Base-by-base conservation (phyloP, 2,797 vertebrate genomes). In the Cuculus canorus region DNA sequence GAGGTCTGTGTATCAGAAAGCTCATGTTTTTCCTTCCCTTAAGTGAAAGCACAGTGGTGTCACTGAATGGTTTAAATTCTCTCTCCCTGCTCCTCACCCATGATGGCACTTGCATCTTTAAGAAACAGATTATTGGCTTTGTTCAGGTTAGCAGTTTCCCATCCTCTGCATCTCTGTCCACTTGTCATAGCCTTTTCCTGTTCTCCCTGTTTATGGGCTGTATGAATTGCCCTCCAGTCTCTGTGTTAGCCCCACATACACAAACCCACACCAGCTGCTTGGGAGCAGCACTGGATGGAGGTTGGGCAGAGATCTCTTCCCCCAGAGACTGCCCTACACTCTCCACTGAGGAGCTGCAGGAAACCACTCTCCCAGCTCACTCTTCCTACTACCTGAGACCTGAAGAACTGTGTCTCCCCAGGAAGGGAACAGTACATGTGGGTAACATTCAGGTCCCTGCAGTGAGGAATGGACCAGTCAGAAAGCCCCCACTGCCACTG, bases 171-270 rank as follows among this genome's bases (percentile, higher is more conserved):
- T 39, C 45, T 61, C 33, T 73, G 50, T 13, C 50, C 77, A 32
- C 23, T 8, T 77, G 37, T 52, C 33, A 61, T 27, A 41, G 60
- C 53, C 28, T 89, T 37, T 85, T 23, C 14, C 33, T 77, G 13
- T 3, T 52, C 22, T 25, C 32, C 41, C 53, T 82, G 23, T 73
- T 83, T 39, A 24, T 39, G 37, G 43, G 27, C 22, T 27, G 24
- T 19, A 28, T 13, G 15, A 85, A 53, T 64, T 82, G 13, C 17
- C 17, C 48, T 47, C 25, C 24, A 10, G 10, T 50, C 30, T 22
- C 52, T 48, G 35, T 82, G 30, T 25, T 27, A 82, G 52, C 30
- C 32, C 30, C 19, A 21, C 0, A 0, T 35, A 41, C 0, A 1
- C 56, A 90, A 28, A 57, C 23, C 27, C 66, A 47, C 8, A 63